phyloP scores from a whole-genome alignment of 2,113 vertebrate species.

The Gadus macrocephalus region DNA sequence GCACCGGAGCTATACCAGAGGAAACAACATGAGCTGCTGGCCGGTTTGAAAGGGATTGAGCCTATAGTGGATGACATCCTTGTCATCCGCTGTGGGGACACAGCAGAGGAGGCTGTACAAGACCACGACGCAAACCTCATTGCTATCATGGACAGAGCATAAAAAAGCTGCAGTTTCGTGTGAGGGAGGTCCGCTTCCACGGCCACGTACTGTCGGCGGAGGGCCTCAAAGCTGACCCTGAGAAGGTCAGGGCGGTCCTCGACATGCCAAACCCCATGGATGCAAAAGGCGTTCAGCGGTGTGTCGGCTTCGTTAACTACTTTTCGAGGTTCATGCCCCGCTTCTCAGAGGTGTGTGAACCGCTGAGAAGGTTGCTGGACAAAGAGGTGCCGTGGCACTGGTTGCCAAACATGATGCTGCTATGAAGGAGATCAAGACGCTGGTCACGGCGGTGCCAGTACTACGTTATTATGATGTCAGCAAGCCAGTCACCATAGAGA shows the following conservation, averaged over 20 bases:
- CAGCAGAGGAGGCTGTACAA: not conserved
- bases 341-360: slow-evolving; percentile 31
- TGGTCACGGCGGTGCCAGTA: not conserved
- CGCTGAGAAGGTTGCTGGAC: slow-evolving; percentile 7
- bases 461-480: not conserved
- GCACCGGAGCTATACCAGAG: not conserved
- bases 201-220: slow-evolving; percentile 8
- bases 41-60: not conserved
- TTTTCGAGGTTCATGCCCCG: slow-evolving; percentile 25
- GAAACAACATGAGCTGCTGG: slow-evolving; percentile 1
- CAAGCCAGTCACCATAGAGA: slow-evolving; percentile 1
- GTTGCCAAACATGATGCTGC: slow-evolving; percentile 7
- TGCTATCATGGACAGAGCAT: not conserved
- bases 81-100: slow-evolving; percentile 23
- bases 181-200: slow-evolving; percentile 15
- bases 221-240: slow-evolving; percentile 13
- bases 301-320: slow-evolving; percentile 36
- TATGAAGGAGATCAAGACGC: no score
- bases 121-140: not conserved
- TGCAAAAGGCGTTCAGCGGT: slow-evolving; percentile 2
- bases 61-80: slow-evolving; percentile 26
- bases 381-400: slow-evolving; percentile 24
- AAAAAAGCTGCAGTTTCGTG: slow-evolving; percentile 22
- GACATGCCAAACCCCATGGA: slow-evolving; percentile 18
- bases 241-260: slow-evolving; percentile 13